Percentiles rank a stretch among this genome's conserved stretches.
Evolutionary conservation across 2,797 vertebrate species (phyloP).

Genomic region (Platalea minor): DNA sequence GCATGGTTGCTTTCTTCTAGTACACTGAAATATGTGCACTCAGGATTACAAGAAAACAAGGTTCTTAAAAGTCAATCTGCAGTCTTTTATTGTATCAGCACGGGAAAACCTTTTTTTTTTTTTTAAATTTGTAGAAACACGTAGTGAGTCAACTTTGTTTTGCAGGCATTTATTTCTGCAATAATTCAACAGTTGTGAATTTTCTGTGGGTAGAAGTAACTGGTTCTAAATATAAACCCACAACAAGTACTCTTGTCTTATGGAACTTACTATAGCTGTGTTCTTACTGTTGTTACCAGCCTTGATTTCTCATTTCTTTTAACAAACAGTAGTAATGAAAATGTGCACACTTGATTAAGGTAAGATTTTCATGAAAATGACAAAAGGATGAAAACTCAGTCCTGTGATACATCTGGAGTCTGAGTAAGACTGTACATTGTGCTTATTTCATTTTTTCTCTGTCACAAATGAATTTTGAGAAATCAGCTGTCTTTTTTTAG

Average conservation of each 20-base stretch:
- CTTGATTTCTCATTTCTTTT: slow-evolving; percentile 62
- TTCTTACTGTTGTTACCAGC: slow-evolving; percentile 54
- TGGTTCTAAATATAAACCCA: slow-evolving; percentile 62
- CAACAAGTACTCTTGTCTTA: slow-evolving; percentile 35
- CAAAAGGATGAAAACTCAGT: not conserved
- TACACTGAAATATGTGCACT: fast-evolving
- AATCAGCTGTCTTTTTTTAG: not conserved
- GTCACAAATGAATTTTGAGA: not conserved
- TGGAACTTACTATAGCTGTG: slow-evolving; percentile 33
- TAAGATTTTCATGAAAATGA: slow-evolving; percentile 29
- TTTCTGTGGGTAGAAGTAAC: slow-evolving; percentile 60
- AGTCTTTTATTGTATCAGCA: not conserved
- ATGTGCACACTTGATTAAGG: slow-evolving; percentile 4
- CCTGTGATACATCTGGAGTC: not conserved
- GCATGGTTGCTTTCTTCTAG: not conserved
- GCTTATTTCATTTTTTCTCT: not conserved
- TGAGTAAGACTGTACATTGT: not conserved
- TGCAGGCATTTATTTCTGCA: slow-evolving; percentile 58
- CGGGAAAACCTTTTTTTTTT: not conserved
- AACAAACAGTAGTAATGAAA: slow-evolving; percentile 55
- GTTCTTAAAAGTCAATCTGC: not conserved
- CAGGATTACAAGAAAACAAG: not conserved
- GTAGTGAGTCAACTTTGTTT: slow-evolving; percentile 26
- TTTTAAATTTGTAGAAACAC: not conserved
- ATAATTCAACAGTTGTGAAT: slow-evolving; percentile 46